These are phyloP conservation scores for Pseudorhiza aurosa DNA, from an alignment of 30 jellyfish, hydroid and myxozoan genomes.

Conservation along the genomic window DNA sequence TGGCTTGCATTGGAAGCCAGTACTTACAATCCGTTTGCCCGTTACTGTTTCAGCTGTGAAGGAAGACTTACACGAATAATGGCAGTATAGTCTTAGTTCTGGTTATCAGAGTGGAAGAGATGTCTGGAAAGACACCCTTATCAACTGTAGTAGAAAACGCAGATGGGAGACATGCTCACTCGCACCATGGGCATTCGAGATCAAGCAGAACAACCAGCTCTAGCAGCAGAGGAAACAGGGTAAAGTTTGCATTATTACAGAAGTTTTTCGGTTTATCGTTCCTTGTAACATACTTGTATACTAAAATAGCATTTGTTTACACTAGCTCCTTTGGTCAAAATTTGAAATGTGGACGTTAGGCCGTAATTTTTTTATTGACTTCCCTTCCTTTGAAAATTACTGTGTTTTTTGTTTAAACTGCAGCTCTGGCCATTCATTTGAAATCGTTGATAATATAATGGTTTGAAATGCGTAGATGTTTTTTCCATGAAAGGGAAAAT, in stretches of 20 bases:
- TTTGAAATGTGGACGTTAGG: background rate
- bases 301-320: too few relatives aligned
- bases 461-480: too few relatives aligned
- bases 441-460: too few relatives aligned
- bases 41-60: slow-evolving; percentile 18
- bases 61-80: background rate
- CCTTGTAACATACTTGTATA: too few relatives aligned
- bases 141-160: slow-evolving; percentile 80
- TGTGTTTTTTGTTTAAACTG: too few relatives aligned
- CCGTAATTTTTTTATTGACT: background rate
- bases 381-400: background rate
- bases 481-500: too few relatives aligned
- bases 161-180: slow-evolving; percentile 88
- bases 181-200: slow-evolving; percentile 88
- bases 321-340: too few relatives aligned
- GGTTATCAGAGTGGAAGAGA: slow-evolving; percentile 35
- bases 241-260: background rate
- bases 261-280: too few relatives aligned
- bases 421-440: too few relatives aligned
- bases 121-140: slow-evolving; percentile 77
- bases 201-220: slow-evolving; percentile 64
- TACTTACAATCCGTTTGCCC: slow-evolving; percentile 35
- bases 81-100: slow-evolving; percentile 17
- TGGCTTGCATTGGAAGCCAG: slow-evolving; percentile 6
- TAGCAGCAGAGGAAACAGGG: slow-evolving; percentile 76